Percentiles rank a stretch among this genome's conserved stretches.
Conservation (phyloP, 1,140 invertebrate genomes). For the Drosophila arizonae region DNA sequence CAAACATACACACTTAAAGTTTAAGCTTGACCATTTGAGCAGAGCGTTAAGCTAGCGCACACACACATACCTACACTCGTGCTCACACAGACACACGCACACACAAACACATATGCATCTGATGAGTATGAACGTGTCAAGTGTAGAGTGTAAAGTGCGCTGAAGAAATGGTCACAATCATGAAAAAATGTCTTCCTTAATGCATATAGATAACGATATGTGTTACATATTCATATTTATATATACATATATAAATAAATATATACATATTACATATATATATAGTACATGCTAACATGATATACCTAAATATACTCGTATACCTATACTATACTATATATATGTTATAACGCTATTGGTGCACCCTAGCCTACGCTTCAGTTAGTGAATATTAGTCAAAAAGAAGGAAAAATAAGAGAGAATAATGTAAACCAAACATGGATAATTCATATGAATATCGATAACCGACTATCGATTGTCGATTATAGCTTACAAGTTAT, state of each 20-base stretch:
- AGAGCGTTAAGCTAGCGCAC: constrained; percentile 5
- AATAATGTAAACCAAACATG: constrained; percentile 28
- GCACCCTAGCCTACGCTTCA: constrained; percentile 67
- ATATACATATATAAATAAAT: constrained; percentile 20
- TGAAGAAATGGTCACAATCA: constrained; percentile 82
- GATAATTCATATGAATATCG: constrained; percentile 41
- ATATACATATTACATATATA: constrained; percentile 18
- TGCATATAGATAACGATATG: constrained; percentile 78
- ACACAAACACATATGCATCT: constrained; percentile 5
- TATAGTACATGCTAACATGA: constrained; percentile 17
- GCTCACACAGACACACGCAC: constrained; percentile 6
- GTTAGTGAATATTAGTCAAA: constrained; percentile 54
- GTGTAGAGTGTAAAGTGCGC: constrained; percentile 44
- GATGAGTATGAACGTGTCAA: constrained; percentile 27
- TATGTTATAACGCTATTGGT: constrained; percentile 57
- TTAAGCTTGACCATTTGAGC: constrained; percentile 73
- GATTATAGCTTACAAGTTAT: constrained; percentile 68
- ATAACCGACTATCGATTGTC: constrained; percentile 42
- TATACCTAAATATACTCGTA: constrained; percentile 33
- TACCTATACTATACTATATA: constrained; percentile 44
- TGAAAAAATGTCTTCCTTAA: constrained; percentile 83
- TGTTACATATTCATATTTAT: constrained; percentile 62
- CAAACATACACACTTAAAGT: constrained; percentile 47
- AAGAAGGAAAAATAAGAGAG: background rate
- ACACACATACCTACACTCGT: constrained; percentile 1